These are phyloP conservation scores for Sus scrofa DNA, from an alignment of 2,113 vertebrate genomes.

Conservation along the genomic window DNA sequence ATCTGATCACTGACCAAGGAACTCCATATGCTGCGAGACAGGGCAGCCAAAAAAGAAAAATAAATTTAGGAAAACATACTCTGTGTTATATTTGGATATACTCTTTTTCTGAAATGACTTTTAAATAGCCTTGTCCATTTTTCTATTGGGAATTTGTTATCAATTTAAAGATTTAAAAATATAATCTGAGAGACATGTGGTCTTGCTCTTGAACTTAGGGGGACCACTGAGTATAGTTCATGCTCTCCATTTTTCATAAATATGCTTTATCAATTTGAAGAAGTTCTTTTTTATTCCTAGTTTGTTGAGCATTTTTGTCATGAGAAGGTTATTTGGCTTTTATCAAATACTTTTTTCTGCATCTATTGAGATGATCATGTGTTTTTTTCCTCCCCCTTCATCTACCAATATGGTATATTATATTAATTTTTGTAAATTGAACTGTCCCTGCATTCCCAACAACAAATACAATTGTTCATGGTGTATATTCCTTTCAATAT, in stretches of 20 bases:
- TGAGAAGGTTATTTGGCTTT: too few species aligned
- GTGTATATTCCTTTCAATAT: not conserved
- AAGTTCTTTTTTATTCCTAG: too few species aligned
- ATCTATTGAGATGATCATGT: too few species aligned
- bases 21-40: too few species aligned
- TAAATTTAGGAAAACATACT: not conserved
- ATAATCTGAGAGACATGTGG: not conserved
- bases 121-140: not conserved
- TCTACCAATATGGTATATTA: not conserved
- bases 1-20: too few species aligned
- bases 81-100: not conserved
- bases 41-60: not conserved
- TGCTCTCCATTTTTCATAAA: too few species aligned
- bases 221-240: too few species aligned
- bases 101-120: not conserved
- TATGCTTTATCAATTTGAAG: too few species aligned
- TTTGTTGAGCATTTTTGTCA: too few species aligned
- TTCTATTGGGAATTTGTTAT: not conserved
- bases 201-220: not conserved
- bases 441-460: not conserved
- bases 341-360: too few species aligned
- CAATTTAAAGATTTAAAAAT: not conserved
- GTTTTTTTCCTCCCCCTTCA: too few species aligned
- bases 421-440: not conserved
- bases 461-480: not conserved